phyloP scores from a whole-genome alignment of 2,888 invertebrate genomes.

The Ectemnius lituratus region DNA sequence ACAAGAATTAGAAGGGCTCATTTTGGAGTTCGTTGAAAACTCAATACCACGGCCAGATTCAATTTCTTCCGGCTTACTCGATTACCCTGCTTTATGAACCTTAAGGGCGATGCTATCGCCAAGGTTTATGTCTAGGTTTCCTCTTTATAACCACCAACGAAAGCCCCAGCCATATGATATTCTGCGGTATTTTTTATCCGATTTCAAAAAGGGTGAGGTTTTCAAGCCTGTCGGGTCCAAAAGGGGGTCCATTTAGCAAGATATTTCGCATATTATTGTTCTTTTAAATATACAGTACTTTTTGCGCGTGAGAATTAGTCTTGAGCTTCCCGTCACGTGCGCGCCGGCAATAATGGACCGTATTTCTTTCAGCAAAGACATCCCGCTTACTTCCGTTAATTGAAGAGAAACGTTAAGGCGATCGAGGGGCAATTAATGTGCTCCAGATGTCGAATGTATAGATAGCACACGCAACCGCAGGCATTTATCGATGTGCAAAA shows the following conservation, averaged over 20 bases:
- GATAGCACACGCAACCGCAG: constrained; percentile 5
- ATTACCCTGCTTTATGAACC: constrained; percentile 52
- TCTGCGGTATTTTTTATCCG: constrained; percentile 27
- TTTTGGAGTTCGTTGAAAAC: constrained; percentile 10
- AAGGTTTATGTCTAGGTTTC: constrained; percentile 35
- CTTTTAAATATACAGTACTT: too few species aligned
- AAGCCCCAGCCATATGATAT: constrained; percentile 31
- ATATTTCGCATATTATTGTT: too few species aligned
- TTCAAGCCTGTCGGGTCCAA: too few species aligned
- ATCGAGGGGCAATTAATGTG: constrained; percentile 22
- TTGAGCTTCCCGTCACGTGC: background rate
- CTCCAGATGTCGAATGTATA: constrained; percentile 13
- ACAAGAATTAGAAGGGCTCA: too few species aligned
- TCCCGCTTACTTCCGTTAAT: background rate
- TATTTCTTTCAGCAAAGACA: background rate
- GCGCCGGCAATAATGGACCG: background rate
- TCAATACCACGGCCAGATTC: constrained; percentile 38
- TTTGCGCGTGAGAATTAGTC: too few species aligned
- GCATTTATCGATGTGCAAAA: constrained; percentile 54
- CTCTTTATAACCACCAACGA: constrained; percentile 42
- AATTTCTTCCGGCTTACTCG: constrained; percentile 55
- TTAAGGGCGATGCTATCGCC: constrained; percentile 38
- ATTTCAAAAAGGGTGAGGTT: too few species aligned
- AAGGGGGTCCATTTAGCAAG: too few species aligned
- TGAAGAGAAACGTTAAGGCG: constrained; percentile 1